These are phyloP conservation scores for Aleiodes alternator DNA, from an alignment of 2,888 invertebrate genomes.

Conservation along the genomic window DNA sequence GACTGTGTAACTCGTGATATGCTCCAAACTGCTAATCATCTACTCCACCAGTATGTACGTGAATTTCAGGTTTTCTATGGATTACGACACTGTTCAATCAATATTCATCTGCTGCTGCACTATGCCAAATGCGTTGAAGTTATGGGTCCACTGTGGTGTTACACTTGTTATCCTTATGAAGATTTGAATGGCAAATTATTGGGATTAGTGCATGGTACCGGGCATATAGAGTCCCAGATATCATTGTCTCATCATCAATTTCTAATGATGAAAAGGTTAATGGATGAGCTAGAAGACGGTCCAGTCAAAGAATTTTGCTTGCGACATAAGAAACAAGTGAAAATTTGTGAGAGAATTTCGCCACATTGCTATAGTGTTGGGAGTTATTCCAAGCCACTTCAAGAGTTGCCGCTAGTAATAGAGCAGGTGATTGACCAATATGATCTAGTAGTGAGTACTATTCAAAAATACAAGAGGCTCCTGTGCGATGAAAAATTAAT, in stretches of 20 bases:
- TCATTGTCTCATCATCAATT: conserved; percentile 42
- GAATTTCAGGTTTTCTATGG: conserved; percentile 50
- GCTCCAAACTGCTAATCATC: conserved; percentile 33
- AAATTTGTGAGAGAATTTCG: too few relatives aligned
- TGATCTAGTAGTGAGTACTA: too few relatives aligned
- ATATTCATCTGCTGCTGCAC: conserved; percentile 51
- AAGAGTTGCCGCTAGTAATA: too few relatives aligned
- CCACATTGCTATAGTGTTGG: too few relatives aligned
- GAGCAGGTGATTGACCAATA: too few relatives aligned
- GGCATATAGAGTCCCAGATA: conserved; percentile 50
- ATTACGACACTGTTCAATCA: conserved; percentile 47
- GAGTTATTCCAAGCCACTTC: too few relatives aligned
- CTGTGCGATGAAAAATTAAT: too few relatives aligned
- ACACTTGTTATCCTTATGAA: conserved; percentile 51
- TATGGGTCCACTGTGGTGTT: conserved; percentile 51
- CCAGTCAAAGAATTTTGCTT: too few relatives aligned
- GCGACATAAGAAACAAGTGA: too few relatives aligned
- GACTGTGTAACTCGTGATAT: conserved; percentile 33
- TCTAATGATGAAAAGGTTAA: conserved; percentile 19
- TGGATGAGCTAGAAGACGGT: too few relatives aligned
- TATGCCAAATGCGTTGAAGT: conserved; percentile 40
- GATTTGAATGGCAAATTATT: conserved; percentile 50
- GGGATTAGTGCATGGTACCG: conserved; percentile 47
- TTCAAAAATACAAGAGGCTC: too few relatives aligned
- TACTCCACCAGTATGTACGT: conserved; percentile 47